Conservation (phyloP, 2,113 vertebrate species). For the Chloropsis hardwickii region DNA sequence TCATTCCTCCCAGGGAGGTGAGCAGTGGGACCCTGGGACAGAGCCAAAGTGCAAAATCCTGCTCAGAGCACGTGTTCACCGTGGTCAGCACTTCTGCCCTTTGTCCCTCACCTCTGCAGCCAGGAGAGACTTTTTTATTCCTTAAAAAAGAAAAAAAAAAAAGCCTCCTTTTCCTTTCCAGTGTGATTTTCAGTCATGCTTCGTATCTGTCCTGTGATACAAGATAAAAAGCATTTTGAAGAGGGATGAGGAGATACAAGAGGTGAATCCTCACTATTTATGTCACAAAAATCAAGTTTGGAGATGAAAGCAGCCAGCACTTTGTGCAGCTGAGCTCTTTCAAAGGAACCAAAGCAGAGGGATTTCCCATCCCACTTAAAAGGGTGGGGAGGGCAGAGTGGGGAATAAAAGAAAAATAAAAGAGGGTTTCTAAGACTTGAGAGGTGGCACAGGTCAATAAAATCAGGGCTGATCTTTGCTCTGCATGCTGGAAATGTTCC, state of each 20-base stretch:
- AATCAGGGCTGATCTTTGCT: not conserved
- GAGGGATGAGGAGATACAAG: not conserved
- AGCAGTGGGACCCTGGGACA: not conserved
- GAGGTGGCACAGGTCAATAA: not conserved
- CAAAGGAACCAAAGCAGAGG: not conserved
- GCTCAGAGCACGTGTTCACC: rapidly evolving
- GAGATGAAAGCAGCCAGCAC: not conserved
- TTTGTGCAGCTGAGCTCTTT: not conserved
- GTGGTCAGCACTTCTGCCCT: not conserved
- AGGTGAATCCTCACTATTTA: not conserved
- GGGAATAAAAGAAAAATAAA: not conserved
- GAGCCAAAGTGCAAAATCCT: not conserved
- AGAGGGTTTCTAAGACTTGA: not conserved
- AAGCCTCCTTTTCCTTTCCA: rapidly evolving
- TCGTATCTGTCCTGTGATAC: not conserved
- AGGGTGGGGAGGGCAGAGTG: not conserved
- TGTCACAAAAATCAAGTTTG: not conserved
- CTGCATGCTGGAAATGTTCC: not conserved
- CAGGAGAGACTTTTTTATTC: not conserved
- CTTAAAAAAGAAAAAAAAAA: not conserved
- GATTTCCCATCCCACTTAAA: not conserved
- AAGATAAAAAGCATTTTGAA: not conserved
- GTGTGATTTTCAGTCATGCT: not conserved
- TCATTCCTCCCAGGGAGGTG: rapidly evolving
- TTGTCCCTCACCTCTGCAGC: not conserved